Base-by-base conservation (phyloP, 2,888 invertebrate genomes). In the Mythimna pallens region DNA sequence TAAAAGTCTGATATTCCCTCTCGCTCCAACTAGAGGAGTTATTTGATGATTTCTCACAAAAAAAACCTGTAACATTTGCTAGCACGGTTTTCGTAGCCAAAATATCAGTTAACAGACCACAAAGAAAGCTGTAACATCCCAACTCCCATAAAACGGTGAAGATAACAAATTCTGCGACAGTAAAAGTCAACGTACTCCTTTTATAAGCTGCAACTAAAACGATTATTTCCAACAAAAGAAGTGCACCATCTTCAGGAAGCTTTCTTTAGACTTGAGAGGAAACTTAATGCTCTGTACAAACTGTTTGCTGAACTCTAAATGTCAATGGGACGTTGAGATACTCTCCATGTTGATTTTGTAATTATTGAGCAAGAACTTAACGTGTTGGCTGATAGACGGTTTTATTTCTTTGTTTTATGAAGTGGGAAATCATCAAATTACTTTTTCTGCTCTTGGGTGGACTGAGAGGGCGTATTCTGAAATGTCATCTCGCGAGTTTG, bases 131-230 rank as follows among this genome's bases (percentile, higher is more conserved):
- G 10, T 7, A 61, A 12, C 0, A 36, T 36, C 20, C 47, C 9
- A 20, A 10, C 2, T 22, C 14, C 14, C 58, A 14, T 50, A 40
- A 25, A 20, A 64, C 22, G 14, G 25, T 14, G 5, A 55, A 77
- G 20, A 17, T 10, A 30, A 1, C 1, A 40, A 22, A 57, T 66
- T 34, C 40, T 58, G 7, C 25, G 63, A 12, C 8, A 40, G 1
- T 6, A 22, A 62, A 62, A 30, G 9, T 30, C 30, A 73, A 73
- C 20, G 25, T 50, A 25, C 34, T 34, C 7, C 9, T 50, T 14
- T 36, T 58, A 22, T 47, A 54, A 81, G 65, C 22, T 50, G 43
- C 36, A 63, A 65, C 50, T 65, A 17, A 87, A 84, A 85, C 80
- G 80, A 83, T 76, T 67, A 72, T 43, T 66, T 12, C 43, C 10